Evolutionary conservation across 1,140 invertebrate species (phyloP), one percentile per base, ranked within the genome.

Genomic region (Drosophila nasuta): DNA sequence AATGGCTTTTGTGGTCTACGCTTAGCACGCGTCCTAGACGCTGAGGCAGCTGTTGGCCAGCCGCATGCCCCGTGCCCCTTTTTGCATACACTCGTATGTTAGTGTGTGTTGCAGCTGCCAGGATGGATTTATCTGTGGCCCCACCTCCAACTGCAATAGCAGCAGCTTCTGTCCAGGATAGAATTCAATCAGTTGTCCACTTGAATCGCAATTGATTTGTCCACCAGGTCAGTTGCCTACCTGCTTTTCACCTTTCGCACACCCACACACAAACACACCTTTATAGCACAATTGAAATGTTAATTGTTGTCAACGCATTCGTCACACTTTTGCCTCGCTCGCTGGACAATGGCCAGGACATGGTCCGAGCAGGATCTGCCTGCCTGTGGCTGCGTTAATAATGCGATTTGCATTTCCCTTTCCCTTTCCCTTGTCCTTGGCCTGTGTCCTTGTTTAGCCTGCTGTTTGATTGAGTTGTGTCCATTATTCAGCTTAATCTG

Each of bases 321-420:
- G 85, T 90, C 86, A 89, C 86, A 89, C 86, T 88, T 90, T 89
- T 89, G 71, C 78, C 66, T 60, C 43, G 48, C 46, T n/a, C 3
- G 62, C 74, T 13, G 69, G 41, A 49, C 82, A 73, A 74, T 76
- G 68, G 75, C 11, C 35, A 65, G 64, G 68, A 64, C 76, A 72
- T 69, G 49, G 74, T 73, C 73, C 73, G 75, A 54, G 69, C 38
- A 7, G 28, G 11, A 38, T 76, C 73, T 69, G 77, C 64, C 74
- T 63, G 77, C 64, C 77, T 63, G 63, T 57, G 63, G 28, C 81
- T 71, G 86, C 74, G 73, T 90, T 82, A 86, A 90, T 90, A 90
- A 90, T 90, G 86, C 87, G 86, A 90, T 90, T 90, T 90, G 87
- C 86, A 90, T 90, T 88, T 83, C 52, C 69, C 75, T 88, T 83